phyloP scores from a whole-genome alignment of 2,888 invertebrate genomes.

The Oconnorella tubifera region DNA sequence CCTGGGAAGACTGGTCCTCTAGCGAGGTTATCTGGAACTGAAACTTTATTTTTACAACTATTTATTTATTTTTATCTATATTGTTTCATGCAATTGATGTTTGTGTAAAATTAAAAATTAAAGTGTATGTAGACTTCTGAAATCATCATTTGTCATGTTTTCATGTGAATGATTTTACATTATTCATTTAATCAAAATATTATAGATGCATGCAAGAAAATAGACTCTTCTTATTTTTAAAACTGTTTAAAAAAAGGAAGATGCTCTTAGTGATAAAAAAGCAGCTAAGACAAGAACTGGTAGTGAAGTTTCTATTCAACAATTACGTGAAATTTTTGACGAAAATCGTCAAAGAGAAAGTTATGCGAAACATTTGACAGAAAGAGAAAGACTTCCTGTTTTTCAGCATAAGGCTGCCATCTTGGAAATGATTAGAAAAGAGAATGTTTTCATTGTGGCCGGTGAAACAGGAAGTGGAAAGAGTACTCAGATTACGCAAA shows the following conservation, averaged over 20 bases:
- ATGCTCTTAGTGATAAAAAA: too few relatives aligned
- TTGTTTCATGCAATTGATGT: too few relatives aligned
- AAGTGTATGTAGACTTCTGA: too few relatives aligned
- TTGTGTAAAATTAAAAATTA: too few relatives aligned
- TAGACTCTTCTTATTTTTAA: too few relatives aligned
- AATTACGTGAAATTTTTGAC: constrained; percentile 4
- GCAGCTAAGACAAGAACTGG: too few relatives aligned
- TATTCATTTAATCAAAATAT: too few relatives aligned
- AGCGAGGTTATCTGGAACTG: constrained; percentile 32
- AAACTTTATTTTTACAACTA: background rate
- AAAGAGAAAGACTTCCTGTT: constrained; percentile 45
- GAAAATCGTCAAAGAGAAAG: constrained; percentile 6
- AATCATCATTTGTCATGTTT: too few relatives aligned
- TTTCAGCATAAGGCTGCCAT: constrained; percentile 41
- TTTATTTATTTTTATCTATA: too few relatives aligned
- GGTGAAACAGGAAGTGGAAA: constrained; percentile 55
- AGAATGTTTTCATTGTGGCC: constrained; percentile 48
- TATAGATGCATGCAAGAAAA: too few relatives aligned
- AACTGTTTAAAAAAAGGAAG: too few relatives aligned
- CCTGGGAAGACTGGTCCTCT: constrained; percentile 39
- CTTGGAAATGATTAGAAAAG: constrained; percentile 36
- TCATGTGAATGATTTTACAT: too few relatives aligned
- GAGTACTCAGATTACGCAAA: constrained; percentile 54
- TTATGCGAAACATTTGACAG: constrained; percentile 38
- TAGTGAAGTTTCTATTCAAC: background rate